Base-by-base conservation (phyloP, 2,113 vertebrate species). In the Quiscalus mexicanus region DNA sequence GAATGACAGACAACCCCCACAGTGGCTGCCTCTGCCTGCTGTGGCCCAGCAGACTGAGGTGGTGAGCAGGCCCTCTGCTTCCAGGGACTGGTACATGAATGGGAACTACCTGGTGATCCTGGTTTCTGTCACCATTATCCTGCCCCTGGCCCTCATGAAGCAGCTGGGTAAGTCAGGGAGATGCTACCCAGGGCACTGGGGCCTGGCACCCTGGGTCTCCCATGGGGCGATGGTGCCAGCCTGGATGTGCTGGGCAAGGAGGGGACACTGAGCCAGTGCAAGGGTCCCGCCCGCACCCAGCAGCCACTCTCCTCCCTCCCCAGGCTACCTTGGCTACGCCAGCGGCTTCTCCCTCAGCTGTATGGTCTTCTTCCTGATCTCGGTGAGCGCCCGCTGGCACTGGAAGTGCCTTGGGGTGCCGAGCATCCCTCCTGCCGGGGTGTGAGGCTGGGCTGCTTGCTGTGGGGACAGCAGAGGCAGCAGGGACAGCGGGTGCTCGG, bases 301-400 rank as follows among this genome's bases (percentile, higher is more conserved):
- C 0, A 2, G 41, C 30, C 19, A 2, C 70, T 83, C 53, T 64
- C 10, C 55, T 93, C 53, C 65, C 17, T 96, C 93, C 79, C 33
- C 97, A 99, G 99, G 99, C 91, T 99, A 99, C 97, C 98, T 99
- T 4, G 99, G 99, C 73, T 99, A 99, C 15, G 97, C 99, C 97
- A 99, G 99, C 4, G 99, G 99, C 39, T 99, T 99, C 98, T 99
- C 99, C 20, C 99, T 99, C 94, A 99, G 99, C 98, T 99, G 99
- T 96, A 99, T 99, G 99, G 98, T 98, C 89, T 99, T 99, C 98
- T 99, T 99, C 96, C 98, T 99, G 78, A 97, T 97, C 75, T 98
- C 98, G 37, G 99, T 99, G 98, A 98, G 99, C 98, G 39, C 45
- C 21, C 2, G 5, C 59, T 2, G 19, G 76, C 62, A 17, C 0